Conservation (phyloP, 1,140 invertebrate genomes). For the Magallana ariakensis region DNA sequence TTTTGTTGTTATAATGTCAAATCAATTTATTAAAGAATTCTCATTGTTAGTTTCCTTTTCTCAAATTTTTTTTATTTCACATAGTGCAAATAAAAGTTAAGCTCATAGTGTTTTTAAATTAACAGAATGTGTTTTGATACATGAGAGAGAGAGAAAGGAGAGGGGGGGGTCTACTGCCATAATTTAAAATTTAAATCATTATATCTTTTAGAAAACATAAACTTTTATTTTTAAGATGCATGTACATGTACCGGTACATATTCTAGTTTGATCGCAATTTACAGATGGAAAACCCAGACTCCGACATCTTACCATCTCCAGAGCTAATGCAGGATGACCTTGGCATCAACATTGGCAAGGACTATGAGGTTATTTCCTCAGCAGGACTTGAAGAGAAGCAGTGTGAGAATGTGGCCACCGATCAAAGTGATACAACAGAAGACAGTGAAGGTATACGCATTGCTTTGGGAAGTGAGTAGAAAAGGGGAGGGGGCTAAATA, state of each 20-base stretch:
- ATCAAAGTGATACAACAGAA: constrained; percentile 90
- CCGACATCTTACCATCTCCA: neutral
- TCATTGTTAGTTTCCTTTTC: too few species aligned
- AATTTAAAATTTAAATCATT: too few species aligned
- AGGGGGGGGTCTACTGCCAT: too few species aligned
- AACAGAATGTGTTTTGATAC: too few species aligned
- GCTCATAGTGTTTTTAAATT: too few species aligned
- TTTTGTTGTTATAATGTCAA: too few species aligned
- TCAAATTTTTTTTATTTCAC: too few species aligned
- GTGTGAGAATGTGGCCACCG: constrained; percentile 82
- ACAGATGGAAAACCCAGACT: constrained; percentile 30
- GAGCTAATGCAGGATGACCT: neutral
- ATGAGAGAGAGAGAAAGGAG: too few species aligned
- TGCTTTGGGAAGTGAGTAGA: constrained; percentile 34
- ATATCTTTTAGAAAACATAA: too few species aligned
- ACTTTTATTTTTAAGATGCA: too few species aligned
- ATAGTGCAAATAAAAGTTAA: too few species aligned
- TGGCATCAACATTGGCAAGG: neutral
- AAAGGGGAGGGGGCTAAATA: neutral
- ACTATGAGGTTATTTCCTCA: neutral
- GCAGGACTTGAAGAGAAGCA: constrained; percentile 51
- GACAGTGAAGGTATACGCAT: constrained; percentile 83
- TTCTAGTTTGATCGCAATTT: neutral
- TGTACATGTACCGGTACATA: neutral
- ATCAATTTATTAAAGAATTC: too few species aligned